Conservation (phyloP, 2,113 vertebrate species). For the Bubo bubo region DNA sequence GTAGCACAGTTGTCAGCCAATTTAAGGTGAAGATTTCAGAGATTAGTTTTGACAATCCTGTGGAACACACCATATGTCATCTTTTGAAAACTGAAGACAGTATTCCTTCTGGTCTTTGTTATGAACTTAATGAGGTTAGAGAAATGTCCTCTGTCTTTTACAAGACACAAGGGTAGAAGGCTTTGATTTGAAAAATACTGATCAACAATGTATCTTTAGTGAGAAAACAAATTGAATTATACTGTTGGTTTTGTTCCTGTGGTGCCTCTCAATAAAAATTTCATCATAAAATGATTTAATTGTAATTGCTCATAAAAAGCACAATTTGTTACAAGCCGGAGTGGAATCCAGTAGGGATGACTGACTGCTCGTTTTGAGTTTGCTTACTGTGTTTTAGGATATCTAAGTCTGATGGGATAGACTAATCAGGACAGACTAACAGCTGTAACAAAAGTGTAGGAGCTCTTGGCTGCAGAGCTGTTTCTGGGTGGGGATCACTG, state of each 20-base stretch:
- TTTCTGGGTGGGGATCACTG: neutral
- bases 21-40: constrained; percentile 67
- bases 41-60: constrained; percentile 68
- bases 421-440: neutral
- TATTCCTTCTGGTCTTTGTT: constrained; percentile 68
- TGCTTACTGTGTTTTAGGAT: neutral
- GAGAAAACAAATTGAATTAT: constrained; percentile 45
- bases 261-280: neutral
- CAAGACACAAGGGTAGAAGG: neutral
- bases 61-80: constrained; percentile 69
- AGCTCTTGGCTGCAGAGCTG: neutral
- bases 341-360: neutral
- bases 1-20: constrained; percentile 57
- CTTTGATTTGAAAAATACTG: constrained; percentile 15
- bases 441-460: neutral
- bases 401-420: neutral
- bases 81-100: constrained; percentile 53
- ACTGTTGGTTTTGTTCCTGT: constrained; percentile 9
- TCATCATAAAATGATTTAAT: constrained; percentile 37
- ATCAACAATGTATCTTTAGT: constrained; percentile 14
- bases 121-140: constrained; percentile 65
- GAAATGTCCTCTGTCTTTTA: constrained; percentile 51
- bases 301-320: neutral
- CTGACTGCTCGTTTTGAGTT: neutral
- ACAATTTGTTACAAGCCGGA: neutral